Base-by-base conservation (phyloP, 2,797 vertebrate species). In the Delichon dasypus region DNA sequence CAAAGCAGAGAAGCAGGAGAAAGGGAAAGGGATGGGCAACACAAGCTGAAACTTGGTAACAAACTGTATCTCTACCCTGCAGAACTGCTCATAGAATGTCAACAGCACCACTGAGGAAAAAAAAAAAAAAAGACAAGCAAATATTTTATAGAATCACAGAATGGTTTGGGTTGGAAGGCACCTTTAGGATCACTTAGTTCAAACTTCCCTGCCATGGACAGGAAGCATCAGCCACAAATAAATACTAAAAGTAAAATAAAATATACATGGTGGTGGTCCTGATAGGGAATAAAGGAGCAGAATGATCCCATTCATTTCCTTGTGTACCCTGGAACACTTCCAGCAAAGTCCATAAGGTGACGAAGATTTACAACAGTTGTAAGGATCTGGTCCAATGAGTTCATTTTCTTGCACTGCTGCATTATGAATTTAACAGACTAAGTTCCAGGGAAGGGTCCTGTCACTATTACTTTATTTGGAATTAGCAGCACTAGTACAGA, bases 401-500 rank as follows among this genome's bases (percentile, higher is more conserved):
- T 95, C 38, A 70, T 93, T 93, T 95, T 88, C 81, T 78, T 80
- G 50, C 88, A 78, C 18, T 85, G 55, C 66, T 77, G 60, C 51
- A 70, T 88, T 89, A 80, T 90, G 80, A 81, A 84, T 95, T 85
- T 90, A 93, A 88, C 81, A 88, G 51, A 62, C 26, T 34, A 86
- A 83, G 48, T 67, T 83, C 75, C 81, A 27, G 3, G 65, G 80
- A 70, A 94, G 81, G 54, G 67, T 85, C 48, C 42, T 73, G 55
- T 67, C 87, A 95, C 65, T 55, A 67, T 96, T 76, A 80, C 93
- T 96, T 87, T 91, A 93, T 95, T 89, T 94, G 95, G 94, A 93
- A 87, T 91, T 73, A 73, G 71, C 50, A 72, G 60, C 44, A 83
- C 42, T 54, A 82, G 42, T 48, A 23, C 51, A 77, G 62, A 91